Evolutionary conservation across 92 coral and sea anemone species (phyloP).

Genomic region (Epizoanthus ramosus): DNA sequence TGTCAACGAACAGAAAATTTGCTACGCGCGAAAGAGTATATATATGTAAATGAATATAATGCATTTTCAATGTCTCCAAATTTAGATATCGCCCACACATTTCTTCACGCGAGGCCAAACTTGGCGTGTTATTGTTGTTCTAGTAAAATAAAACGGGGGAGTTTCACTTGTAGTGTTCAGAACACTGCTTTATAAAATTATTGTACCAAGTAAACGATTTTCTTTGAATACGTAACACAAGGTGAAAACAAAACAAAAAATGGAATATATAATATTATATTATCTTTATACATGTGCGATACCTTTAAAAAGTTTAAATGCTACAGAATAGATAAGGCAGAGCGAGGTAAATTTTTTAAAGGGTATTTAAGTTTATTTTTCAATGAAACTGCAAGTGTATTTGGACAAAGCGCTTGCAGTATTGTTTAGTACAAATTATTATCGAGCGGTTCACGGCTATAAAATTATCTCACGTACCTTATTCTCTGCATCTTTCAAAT

Average conservation of each 20-base stretch:
- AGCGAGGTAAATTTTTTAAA: background rate
- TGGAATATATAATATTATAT: constrained; percentile 2
- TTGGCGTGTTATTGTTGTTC: constrained; percentile 5
- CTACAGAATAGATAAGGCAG: constrained; percentile 11
- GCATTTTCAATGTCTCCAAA: constrained; percentile 34
- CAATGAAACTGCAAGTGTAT: constrained; percentile 23
- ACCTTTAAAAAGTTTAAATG: constrained; percentile 14
- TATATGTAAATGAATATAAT: constrained; percentile 26
- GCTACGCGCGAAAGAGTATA: constrained; percentile 10
- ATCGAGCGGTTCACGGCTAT: constrained; percentile 17
- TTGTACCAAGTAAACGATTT: constrained; percentile 7
- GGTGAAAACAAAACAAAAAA: constrained; percentile 18
- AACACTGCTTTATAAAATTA: constrained; percentile 13
- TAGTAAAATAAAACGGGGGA: constrained; percentile 6
- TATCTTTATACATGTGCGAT: constrained; percentile 18
- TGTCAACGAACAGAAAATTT: constrained; percentile 27
- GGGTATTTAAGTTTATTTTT: background rate
- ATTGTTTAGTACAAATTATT: constrained; percentile 26
- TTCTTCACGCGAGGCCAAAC: constrained; percentile 1
- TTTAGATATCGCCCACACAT: constrained; percentile 44
- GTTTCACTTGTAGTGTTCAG: background rate
- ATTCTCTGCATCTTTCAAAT: constrained; percentile 81
- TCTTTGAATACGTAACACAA: background rate
- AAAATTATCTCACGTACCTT: constrained; percentile 61
- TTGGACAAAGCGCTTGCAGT: constrained; percentile 5